Evolutionary conservation across 2,797 vertebrate species (phyloP).

Genomic region (Alcedo atthis): DNA sequence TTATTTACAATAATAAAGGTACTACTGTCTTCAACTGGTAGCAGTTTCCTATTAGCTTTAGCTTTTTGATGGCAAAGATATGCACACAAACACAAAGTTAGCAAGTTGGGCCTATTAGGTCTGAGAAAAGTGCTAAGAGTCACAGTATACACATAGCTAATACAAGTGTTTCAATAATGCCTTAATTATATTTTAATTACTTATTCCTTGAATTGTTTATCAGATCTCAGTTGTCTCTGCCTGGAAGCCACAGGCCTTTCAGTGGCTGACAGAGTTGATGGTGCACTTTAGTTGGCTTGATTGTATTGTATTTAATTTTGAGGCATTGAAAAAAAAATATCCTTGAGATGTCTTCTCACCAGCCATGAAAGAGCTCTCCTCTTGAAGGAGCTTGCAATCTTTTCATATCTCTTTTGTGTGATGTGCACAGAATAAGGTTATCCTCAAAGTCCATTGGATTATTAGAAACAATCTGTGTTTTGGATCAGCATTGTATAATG

Average conservation of each 20-base stretch:
- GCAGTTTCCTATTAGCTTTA: background rate
- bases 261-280: conserved; percentile 1
- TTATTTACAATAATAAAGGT: background rate
- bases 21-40: background rate
- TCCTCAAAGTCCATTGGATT: background rate
- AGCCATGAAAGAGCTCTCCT: background rate
- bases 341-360: background rate
- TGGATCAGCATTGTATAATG: background rate
- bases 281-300: background rate
- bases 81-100: background rate
- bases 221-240: conserved; percentile 31
- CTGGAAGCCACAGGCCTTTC: background rate
- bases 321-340: background rate
- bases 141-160: conserved; percentile 4
- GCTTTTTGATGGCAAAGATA: background rate
- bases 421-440: background rate
- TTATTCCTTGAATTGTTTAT: conserved; percentile 72
- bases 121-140: background rate
- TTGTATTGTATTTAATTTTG: background rate
- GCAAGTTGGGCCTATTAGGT: background rate
- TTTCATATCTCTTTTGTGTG: background rate
- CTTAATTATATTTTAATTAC: conserved; percentile 73
- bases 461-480: background rate
- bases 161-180: conserved; percentile 60
- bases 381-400: background rate